A percentile compares a stretch with the other conserved stretches of the same genome.
These are phyloP conservation scores for Phyllostomus hastatus DNA, from an alignment of 2,113 vertebrate species.

Conservation along the genomic window DNA sequence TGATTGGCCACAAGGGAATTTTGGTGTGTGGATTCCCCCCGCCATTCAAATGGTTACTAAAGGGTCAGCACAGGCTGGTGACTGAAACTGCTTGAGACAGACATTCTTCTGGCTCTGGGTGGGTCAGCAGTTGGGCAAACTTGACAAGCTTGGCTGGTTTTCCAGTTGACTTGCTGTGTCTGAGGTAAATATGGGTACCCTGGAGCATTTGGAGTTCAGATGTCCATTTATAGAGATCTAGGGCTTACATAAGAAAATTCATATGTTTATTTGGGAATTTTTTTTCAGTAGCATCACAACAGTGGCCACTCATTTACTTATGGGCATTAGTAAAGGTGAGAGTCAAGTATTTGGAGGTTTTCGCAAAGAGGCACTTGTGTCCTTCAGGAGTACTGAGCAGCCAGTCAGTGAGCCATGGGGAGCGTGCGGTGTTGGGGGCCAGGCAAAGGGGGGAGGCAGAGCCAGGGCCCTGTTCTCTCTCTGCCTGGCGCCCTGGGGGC, in stretches of 20 bases:
- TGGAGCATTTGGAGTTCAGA: constrained; percentile 29
- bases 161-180: constrained; percentile 56
- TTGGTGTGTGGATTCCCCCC: not conserved
- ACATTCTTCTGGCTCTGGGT: constrained; percentile 30
- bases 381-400: not conserved
- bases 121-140: constrained; percentile 18
- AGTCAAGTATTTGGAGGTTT: not conserved
- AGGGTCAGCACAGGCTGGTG: constrained; percentile 48
- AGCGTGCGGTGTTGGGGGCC: not conserved
- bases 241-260: not conserved
- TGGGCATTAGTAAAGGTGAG: not conserved
- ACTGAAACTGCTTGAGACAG: constrained; percentile 4
- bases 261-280: not conserved
- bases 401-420: too few relatives aligned
- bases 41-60: not conserved
- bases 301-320: not conserved
- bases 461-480: not conserved
- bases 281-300: not conserved
- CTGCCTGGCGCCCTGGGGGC: not conserved
- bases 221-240: constrained; percentile 58
- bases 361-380: not conserved
- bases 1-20: not conserved
- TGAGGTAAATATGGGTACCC: constrained; percentile 56
- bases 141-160: constrained; percentile 56
- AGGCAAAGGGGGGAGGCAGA: not conserved